Percentiles rank a stretch among this genome's conserved stretches.
phyloP scores from a whole-genome alignment of 2,888 invertebrate genomes.

The Chloroclystis v-ata region DNA sequence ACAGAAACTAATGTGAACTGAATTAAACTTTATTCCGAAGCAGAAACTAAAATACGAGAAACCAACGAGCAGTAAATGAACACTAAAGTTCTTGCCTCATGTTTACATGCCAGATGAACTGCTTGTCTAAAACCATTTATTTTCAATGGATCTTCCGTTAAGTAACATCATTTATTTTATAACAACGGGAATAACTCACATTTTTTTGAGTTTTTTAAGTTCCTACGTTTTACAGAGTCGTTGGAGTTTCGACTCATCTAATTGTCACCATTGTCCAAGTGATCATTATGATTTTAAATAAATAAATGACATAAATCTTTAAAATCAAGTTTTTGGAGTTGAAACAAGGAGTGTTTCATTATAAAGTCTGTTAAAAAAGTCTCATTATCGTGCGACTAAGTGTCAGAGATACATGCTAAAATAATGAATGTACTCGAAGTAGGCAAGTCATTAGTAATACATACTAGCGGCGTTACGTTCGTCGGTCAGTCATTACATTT shows the following conservation, averaged over 20 bases:
- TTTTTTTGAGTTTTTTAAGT: too few relatives aligned
- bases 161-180: too few relatives aligned
- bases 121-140: too few relatives aligned
- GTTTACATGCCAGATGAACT: background rate
- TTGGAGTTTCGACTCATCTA: too few relatives aligned
- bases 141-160: too few relatives aligned
- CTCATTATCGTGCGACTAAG: background rate
- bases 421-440: constrained; percentile 34
- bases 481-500: constrained; percentile 31
- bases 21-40: constrained; percentile 10
- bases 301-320: too few relatives aligned
- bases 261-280: too few relatives aligned
- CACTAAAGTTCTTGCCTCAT: constrained; percentile 8
- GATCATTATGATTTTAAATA: too few relatives aligned
- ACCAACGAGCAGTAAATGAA: constrained; percentile 6
- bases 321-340: too few relatives aligned
- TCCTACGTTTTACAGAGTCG: too few relatives aligned
- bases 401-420: background rate
- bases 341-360: too few relatives aligned
- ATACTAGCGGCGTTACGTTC: constrained; percentile 32
- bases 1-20: constrained; percentile 3
- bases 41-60: constrained; percentile 7
- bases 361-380: background rate
- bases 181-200: too few relatives aligned
- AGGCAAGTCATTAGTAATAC: constrained; percentile 40